phyloP scores from a whole-genome alignment of 2,888 invertebrate genomes.

The Papilio demoleus region DNA sequence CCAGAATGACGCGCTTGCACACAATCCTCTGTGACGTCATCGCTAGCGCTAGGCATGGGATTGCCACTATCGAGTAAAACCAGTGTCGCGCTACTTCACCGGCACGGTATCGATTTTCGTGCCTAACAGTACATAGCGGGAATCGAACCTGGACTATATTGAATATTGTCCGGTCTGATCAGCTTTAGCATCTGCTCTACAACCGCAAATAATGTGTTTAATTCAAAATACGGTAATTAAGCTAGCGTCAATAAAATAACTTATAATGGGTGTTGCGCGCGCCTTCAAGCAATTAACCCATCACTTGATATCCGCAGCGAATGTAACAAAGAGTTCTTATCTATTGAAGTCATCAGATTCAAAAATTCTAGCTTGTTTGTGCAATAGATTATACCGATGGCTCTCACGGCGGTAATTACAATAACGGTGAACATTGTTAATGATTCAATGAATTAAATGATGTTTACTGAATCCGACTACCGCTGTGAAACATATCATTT shows the following conservation, averaged over 20 bases:
- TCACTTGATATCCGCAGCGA: slow-evolving; percentile 50
- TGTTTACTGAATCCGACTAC: slow-evolving; percentile 43
- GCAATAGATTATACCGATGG: slow-evolving; percentile 46
- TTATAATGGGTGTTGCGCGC: slow-evolving; percentile 44
- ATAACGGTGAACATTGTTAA: slow-evolving; percentile 51
- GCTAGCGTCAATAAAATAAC: slow-evolving; percentile 39
- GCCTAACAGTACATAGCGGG: too few relatives aligned
- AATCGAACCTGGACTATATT: too few relatives aligned
- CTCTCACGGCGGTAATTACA: slow-evolving; percentile 50
- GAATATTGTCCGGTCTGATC: too few relatives aligned
- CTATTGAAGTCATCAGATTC: slow-evolving; percentile 56
- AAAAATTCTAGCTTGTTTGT: slow-evolving; percentile 53
- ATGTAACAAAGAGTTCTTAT: slow-evolving; percentile 56
- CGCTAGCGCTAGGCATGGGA: too few relatives aligned
- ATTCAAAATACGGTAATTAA: slow-evolving; percentile 4
- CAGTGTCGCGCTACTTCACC: too few relatives aligned
- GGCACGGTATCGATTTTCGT: too few relatives aligned
- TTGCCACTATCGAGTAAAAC: too few relatives aligned
- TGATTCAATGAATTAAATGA: slow-evolving; percentile 52
- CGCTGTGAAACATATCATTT: too few relatives aligned
- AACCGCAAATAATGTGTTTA: not conserved
- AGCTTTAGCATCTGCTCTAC: too few relatives aligned
- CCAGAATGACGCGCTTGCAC: too few relatives aligned
- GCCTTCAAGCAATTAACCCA: slow-evolving; percentile 53
- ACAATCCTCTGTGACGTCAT: too few relatives aligned